phyloP scores from a whole-genome alignment of 2,797 vertebrate genomes.

The Halcyon smyrnensis region DNA sequence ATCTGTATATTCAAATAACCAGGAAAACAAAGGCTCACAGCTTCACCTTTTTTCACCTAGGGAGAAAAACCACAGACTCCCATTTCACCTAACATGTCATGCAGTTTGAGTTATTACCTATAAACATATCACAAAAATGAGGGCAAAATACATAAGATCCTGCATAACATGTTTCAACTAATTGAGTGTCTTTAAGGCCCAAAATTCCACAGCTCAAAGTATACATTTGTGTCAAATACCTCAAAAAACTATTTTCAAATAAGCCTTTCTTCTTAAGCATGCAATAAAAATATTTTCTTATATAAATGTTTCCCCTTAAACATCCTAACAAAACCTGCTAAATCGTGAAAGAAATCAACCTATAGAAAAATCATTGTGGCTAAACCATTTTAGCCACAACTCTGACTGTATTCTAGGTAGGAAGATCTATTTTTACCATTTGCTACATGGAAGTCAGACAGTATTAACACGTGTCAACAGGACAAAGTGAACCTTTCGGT shows the following conservation, averaged over 20 bases:
- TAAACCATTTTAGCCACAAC: neutral
- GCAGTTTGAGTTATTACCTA: neutral
- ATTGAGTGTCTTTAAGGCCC: neutral
- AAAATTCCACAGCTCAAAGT: neutral
- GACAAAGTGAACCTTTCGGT: neutral
- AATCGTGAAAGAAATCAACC: neutral
- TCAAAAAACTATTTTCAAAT: neutral
- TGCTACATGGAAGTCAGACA: neutral
- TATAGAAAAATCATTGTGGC: neutral
- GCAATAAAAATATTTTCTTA: neutral
- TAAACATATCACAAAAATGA: neutral
- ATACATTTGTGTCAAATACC: neutral
- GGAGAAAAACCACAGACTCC: neutral
- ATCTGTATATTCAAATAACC: neutral
- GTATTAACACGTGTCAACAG: neutral
- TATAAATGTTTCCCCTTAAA: neutral
- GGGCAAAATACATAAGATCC: neutral
- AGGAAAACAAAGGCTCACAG: neutral
- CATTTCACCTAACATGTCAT: neutral
- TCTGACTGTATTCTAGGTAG: neutral
- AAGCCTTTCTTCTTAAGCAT: neutral
- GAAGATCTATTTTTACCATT: neutral
- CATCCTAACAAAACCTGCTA: neutral
- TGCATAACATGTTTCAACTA: neutral
- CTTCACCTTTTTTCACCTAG: neutral